Evolutionary conservation across 1,140 invertebrate species (phyloP).

Genomic region (Scaptomyza graminum): DNA sequence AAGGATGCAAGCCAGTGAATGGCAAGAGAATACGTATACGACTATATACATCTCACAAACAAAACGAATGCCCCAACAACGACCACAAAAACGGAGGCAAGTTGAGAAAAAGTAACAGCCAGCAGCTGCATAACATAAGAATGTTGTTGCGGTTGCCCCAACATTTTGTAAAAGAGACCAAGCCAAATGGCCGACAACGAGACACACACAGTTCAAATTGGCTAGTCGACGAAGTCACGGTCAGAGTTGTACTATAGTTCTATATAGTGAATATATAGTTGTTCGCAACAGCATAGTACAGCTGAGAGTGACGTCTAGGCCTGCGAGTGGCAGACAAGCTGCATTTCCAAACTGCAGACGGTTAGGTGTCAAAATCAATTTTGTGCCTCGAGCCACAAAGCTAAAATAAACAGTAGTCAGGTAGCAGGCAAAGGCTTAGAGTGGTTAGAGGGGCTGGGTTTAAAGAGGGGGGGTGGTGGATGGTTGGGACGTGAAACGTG

Average conservation of each 20-base stretch:
- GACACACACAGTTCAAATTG: neutral
- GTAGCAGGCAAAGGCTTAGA: neutral
- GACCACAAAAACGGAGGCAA: constrained; percentile 47
- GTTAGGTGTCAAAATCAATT: constrained; percentile 43
- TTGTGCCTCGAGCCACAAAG: neutral
- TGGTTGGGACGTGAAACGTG: neutral
- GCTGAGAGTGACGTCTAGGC: constrained; percentile 11
- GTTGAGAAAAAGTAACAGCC: constrained; percentile 15
- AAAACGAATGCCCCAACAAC: constrained; percentile 50
- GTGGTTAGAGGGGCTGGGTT: neutral
- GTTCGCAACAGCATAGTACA: constrained; percentile 3
- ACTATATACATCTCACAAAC: constrained; percentile 18
- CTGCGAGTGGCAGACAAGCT: constrained; percentile 28
- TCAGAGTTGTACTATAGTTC: neutral
- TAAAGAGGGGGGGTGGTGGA: neutral
- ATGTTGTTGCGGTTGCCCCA: constrained; percentile 59
- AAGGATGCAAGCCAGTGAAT: constrained; percentile 43
- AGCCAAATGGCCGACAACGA: neutral
- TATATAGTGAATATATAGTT: constrained; percentile 4
- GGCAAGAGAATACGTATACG: constrained; percentile 1
- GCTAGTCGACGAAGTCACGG: constrained; percentile 11
- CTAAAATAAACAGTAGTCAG: constrained; percentile 2
- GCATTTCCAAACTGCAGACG: constrained; percentile 6
- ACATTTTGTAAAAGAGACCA: constrained; percentile 8
- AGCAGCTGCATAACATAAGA: constrained; percentile 52